Evolutionary conservation across 92 coral and sea anemone species (phyloP), one percentile per base, ranked within the genome.

Genomic region (Phenganax marumi): DNA sequence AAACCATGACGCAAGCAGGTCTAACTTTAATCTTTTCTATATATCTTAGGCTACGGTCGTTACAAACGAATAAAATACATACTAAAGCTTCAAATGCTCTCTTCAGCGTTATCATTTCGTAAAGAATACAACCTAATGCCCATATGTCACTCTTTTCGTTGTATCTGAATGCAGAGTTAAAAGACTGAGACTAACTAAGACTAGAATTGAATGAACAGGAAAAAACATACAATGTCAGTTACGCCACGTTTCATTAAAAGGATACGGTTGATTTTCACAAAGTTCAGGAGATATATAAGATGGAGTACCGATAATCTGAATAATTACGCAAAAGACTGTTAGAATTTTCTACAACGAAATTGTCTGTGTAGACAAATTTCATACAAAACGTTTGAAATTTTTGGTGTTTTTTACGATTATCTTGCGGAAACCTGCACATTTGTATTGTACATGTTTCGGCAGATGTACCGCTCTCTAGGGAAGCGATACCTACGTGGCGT

Each of bases 221-320:
- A 8, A 12, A 68, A 16, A 7, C 14, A 8, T 9, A 16, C 73
- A 8, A 26, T 22, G 26, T 9, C 63, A 56, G 21, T 56, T 54
- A 10, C 10, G 60, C 11, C 17, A 10, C 10, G 60, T 2, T 14
- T 33, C 43, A 7, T 43, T 12, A 7, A 70, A 75, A 75, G 80
- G 80, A 75, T 75, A 75, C 21, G 98, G 94, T 43, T 94, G 92
- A 73, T 93, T 97, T 74, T 94, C 91, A 50, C 97, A 92, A 39
- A 94, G 91, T 68, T 94, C 98, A 1, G 98, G 98, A n/a, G 98
- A 94, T 55, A 94, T 91, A 56, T 94, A 94, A 76, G 93, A 92
- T 0, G 98, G 98, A 2, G 98, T 88, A 13, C 98, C 98, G 53
- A 94, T 89, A 17, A 75, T 48, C 80, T 75, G 48, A 53, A 75